phyloP scores from a whole-genome alignment of 1,140 invertebrate species.

The Brachionus paranguensis region DNA sequence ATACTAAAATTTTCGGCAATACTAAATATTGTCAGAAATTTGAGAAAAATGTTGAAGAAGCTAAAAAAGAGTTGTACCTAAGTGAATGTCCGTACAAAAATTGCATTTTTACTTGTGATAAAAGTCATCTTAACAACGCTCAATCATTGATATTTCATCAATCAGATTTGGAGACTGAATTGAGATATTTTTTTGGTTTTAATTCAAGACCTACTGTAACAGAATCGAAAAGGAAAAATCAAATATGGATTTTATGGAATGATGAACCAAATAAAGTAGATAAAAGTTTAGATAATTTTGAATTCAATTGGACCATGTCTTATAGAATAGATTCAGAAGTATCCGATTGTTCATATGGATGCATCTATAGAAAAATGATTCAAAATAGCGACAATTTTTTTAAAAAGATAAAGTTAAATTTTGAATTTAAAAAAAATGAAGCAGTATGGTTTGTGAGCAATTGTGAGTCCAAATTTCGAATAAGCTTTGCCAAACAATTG shows the following conservation, averaged over 20 bases:
- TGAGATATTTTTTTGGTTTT: too few relatives aligned
- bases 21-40: background rate
- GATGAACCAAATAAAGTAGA: conserved; percentile 22
- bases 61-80: background rate
- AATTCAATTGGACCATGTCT: conserved; percentile 29
- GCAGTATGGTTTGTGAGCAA: conserved; percentile 32
- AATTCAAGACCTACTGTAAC: background rate
- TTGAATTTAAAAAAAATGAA: background rate
- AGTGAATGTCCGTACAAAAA: conserved; percentile 2
- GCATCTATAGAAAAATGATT: background rate
- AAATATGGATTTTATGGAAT: conserved; percentile 38
- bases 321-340: conserved; percentile 10
- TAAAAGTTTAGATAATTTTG: background rate
- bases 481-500: background rate
- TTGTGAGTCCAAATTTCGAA: background rate
- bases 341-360: conserved; percentile 27
- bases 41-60: background rate
- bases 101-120: conserved; percentile 17
- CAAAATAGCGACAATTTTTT: background rate
- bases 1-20: background rate
- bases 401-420: background rate
- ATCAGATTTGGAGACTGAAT: background rate
- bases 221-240: background rate
- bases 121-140: background rate
- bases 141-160: background rate